Evolutionary conservation across 2,888 invertebrate species (phyloP).

Genomic region (Cenopis cana): DNA sequence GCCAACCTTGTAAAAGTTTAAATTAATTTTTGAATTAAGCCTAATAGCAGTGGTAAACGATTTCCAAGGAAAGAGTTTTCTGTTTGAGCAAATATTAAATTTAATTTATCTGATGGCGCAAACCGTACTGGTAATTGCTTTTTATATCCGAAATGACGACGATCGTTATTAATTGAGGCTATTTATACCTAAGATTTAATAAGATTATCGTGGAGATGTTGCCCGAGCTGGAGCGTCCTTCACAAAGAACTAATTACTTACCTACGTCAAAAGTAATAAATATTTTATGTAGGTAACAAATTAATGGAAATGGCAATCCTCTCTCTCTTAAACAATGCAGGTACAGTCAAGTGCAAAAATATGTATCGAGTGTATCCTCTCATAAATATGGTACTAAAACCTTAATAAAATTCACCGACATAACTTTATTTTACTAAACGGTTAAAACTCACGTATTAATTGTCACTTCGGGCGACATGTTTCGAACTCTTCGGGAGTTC

Average conservation of each 20-base stretch:
- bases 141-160: constrained; percentile 65
- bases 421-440: too few species aligned
- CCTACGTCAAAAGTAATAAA: constrained; percentile 8
- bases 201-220: constrained; percentile 36
- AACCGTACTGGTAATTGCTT: constrained; percentile 74
- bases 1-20: constrained; percentile 84
- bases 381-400: too few species aligned
- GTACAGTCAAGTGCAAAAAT: too few species aligned
- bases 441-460: too few species aligned
- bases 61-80: constrained; percentile 81
- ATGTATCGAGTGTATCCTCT: too few species aligned
- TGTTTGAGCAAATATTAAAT: constrained; percentile 76
- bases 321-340: too few species aligned
- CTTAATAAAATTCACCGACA: too few species aligned
- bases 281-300: too few species aligned
- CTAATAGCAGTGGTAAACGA: constrained; percentile 82
- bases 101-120: constrained; percentile 75
- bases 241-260: constrained; percentile 26
- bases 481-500: too few species aligned
- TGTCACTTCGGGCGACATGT: too few species aligned
- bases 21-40: constrained; percentile 85
- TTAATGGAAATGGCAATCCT: too few species aligned
- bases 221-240: constrained; percentile 9
- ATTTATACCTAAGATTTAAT: constrained; percentile 48
- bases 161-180: constrained; percentile 56